Conservation (phyloP, 2,888 invertebrate species). For the Perizoma flavofasciatum region DNA sequence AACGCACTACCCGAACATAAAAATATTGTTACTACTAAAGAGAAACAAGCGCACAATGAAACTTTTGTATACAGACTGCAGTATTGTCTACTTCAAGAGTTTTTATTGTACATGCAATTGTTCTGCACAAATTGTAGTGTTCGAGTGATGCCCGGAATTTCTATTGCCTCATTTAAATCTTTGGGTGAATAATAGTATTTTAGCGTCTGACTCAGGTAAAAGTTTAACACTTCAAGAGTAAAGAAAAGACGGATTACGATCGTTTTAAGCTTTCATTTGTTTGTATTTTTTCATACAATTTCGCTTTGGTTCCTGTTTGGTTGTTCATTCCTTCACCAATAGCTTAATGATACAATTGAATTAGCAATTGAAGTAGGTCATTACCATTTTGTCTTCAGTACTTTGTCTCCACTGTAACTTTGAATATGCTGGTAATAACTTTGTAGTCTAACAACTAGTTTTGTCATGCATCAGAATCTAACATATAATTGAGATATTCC, state of each 20-base stretch:
- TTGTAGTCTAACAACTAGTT: too few relatives aligned
- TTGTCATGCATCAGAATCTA: too few relatives aligned
- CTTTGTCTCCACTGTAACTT: too few relatives aligned
- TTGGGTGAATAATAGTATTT: not conserved
- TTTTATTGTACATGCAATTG: constrained; percentile 46
- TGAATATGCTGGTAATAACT: too few relatives aligned
- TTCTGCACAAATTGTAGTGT: constrained; percentile 43
- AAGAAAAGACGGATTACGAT: not conserved
- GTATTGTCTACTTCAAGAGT: constrained; percentile 47
- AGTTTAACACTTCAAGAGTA: not conserved
- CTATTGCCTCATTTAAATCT: constrained; percentile 30
- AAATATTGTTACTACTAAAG: constrained; percentile 35
- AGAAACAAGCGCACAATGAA: constrained; percentile 33
- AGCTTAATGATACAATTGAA: too few relatives aligned
- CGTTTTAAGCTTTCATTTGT: too few relatives aligned
- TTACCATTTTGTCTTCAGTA: too few relatives aligned
- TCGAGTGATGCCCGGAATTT: constrained; percentile 40
- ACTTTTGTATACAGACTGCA: constrained; percentile 27
- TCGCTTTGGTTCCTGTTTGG: too few relatives aligned
- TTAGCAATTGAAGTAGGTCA: too few relatives aligned
- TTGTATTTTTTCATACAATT: too few relatives aligned
- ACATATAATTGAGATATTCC: too few relatives aligned
- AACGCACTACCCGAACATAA: constrained; percentile 23
- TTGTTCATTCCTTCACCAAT: too few relatives aligned
- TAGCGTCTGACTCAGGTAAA: constrained; percentile 27